Percentiles rank a stretch among this genome's conserved stretches.
phyloP scores from a whole-genome alignment of 2,113 vertebrate genomes.

The Antennarius striatus region DNA sequence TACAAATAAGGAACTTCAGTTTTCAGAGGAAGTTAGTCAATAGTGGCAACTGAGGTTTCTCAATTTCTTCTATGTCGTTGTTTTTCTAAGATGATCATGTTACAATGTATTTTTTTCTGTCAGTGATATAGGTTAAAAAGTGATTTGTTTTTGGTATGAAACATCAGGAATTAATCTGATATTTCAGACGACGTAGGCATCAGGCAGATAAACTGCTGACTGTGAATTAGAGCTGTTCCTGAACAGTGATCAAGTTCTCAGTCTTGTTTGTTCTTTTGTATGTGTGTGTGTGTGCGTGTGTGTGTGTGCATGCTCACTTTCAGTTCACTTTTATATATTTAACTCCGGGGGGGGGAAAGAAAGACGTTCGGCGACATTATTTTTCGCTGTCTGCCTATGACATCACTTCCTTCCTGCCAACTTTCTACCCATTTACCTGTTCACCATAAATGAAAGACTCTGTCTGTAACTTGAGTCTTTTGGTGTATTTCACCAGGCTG shows the following conservation, averaged over 20 bases:
- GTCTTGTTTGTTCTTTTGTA: no score
- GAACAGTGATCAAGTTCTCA: no score
- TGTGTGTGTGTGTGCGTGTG: no score
- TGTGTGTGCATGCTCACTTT: no score
- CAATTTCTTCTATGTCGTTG: constrained; percentile 30
- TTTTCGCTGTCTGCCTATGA: constrained; percentile 22
- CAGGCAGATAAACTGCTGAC: constrained; percentile 26
- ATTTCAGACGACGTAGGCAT: not conserved
- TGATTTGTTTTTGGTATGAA: no score
- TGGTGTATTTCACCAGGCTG: constrained; percentile 66
- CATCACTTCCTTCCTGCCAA: constrained; percentile 50
- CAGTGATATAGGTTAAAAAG: not conserved
- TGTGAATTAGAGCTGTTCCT: constrained; percentile 1
- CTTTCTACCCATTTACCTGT: constrained; percentile 11
- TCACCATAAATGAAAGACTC: not conserved
- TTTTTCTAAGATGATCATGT: not conserved
- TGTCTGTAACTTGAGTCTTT: constrained; percentile 6
- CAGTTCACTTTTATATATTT: no score
- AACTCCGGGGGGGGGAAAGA: no score
- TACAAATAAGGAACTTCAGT: constrained; percentile 66
- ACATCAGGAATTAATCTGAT: no score
- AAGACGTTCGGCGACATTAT: constrained; percentile 4
- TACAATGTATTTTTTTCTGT: not conserved
- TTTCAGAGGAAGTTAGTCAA: constrained; percentile 73
- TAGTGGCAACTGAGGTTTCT: constrained; percentile 45